Evolutionary conservation across 2,888 invertebrate genomes (phyloP).

Genomic region (Tetanocera ferruginea): DNA sequence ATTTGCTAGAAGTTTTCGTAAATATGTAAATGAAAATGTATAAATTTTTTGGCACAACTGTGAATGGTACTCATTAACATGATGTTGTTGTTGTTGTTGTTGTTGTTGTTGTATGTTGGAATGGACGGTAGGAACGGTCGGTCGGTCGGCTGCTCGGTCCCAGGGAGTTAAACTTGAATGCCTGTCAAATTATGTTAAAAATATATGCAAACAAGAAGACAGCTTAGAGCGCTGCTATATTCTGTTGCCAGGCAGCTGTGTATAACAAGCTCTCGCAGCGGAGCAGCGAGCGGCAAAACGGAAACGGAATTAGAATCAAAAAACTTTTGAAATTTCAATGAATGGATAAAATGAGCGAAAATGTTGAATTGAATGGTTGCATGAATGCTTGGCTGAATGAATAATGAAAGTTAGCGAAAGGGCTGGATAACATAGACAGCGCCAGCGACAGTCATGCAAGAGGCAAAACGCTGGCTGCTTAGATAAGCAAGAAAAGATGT

Average conservation of each 20-base stretch:
- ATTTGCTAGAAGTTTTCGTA: background rate
- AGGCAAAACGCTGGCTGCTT: background rate
- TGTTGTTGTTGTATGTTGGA: background rate
- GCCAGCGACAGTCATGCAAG: background rate
- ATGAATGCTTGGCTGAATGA: background rate
- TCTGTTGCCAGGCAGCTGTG: background rate
- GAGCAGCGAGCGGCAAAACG: background rate
- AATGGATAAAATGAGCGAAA: background rate
- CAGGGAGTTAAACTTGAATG: background rate
- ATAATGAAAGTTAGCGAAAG: background rate
- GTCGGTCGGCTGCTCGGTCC: background rate
- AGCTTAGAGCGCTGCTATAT: background rate
- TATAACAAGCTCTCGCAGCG: background rate
- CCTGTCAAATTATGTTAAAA: constrained; percentile 7
- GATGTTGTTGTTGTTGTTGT: background rate
- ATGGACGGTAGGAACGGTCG: background rate
- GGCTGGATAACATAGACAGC: background rate
- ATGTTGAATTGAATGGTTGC: background rate
- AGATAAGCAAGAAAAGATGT: background rate
- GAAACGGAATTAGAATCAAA: background rate
- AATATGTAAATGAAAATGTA: background rate
- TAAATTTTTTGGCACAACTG: background rate
- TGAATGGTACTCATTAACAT: background rate
- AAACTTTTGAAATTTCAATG: constrained; percentile 1
- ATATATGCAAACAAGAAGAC: constrained; percentile 3